These are phyloP conservation scores for Petrosia ficiformis DNA, from an alignment of 37 sponge, comb jelly and placozoan genomes.

Conservation along the genomic window DNA sequence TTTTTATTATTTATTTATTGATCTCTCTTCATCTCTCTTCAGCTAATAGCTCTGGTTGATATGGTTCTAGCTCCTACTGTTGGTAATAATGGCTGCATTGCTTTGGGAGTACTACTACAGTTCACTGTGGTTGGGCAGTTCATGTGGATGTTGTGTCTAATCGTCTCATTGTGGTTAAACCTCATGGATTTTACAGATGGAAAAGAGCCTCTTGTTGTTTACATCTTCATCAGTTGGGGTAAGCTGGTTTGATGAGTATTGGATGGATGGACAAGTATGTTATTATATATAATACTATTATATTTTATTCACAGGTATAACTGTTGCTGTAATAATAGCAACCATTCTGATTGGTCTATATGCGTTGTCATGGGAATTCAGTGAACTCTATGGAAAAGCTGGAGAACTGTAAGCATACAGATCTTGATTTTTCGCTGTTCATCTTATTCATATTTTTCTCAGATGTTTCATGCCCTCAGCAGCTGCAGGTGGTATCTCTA, in stretches of 20 bases:
- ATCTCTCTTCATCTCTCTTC: not conserved
- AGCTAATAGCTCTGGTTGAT: conserved; percentile 56
- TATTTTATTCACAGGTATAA: not conserved
- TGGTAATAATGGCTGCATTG: conserved; percentile 47
- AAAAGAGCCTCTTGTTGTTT: conserved; percentile 56
- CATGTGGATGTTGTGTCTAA: conserved; percentile 36
- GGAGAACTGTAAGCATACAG: not conserved
- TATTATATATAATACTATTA: not conserved
- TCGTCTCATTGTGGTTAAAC: conserved; percentile 55
- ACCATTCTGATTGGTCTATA: conserved; percentile 54
- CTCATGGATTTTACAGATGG: conserved; percentile 63
- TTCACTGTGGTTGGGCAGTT: conserved; percentile 61
- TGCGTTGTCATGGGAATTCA: conserved; percentile 2
- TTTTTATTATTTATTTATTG: not conserved
- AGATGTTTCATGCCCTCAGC: conserved; percentile 76
- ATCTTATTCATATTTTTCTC: not conserved
- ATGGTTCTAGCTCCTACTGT: conserved; percentile 33
- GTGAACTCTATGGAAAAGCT: not conserved
- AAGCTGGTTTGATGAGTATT: not conserved
- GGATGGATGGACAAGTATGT: not conserved
- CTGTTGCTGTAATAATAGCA: conserved; percentile 25
- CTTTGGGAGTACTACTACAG: conserved; percentile 50
- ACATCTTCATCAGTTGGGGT: conserved; percentile 61
- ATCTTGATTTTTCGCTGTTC: not conserved
- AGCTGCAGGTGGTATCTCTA: conserved; percentile 43